phyloP scores from a whole-genome alignment of 2,888 invertebrate species.

The Venustoraphidia nigricollis region DNA sequence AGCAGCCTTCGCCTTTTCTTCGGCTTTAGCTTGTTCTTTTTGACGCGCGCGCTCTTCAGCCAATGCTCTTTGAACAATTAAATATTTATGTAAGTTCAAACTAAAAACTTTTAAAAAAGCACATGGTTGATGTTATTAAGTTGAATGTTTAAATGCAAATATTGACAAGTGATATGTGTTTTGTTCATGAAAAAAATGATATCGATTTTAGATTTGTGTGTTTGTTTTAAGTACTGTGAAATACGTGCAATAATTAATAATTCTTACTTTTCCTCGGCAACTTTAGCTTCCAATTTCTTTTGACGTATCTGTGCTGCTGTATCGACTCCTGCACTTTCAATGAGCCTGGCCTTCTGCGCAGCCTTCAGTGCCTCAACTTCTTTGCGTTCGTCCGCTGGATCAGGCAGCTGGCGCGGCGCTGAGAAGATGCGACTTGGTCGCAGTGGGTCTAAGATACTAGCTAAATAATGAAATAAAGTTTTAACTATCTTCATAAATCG shows the following conservation, averaged over 20 bases:
- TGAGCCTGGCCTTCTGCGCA: slow-evolving; percentile 36
- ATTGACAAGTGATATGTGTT: too few species aligned
- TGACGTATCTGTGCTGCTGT: slow-evolving; percentile 16
- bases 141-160: too few species aligned
- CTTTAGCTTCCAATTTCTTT: slow-evolving; percentile 43
- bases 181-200: too few species aligned
- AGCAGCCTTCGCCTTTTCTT: slow-evolving; percentile 32
- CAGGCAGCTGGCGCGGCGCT: slow-evolving; percentile 38
- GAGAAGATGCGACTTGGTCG: slow-evolving; percentile 56
- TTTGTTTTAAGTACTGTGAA: too few species aligned
- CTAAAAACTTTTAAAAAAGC: too few species aligned
- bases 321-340: slow-evolving; percentile 27
- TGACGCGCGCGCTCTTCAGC: slow-evolving; percentile 40
- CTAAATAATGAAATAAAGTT: too few species aligned
- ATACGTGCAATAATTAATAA: not conserved
- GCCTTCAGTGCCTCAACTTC: slow-evolving; percentile 47
- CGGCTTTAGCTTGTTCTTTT: slow-evolving; percentile 34
- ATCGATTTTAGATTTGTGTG: too few species aligned
- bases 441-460: slow-evolving; percentile 35
- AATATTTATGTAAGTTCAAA: not conserved
- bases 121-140: too few species aligned
- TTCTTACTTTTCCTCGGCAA: slow-evolving; percentile 42
- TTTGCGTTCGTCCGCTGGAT: slow-evolving; percentile 31
- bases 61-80: slow-evolving; percentile 25
- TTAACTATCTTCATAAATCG: too few species aligned